A percentile compares a stretch with the other conserved stretches of the same genome.
phyloP scores from a whole-genome alignment of 2,888 invertebrate genomes.

The Tetramorium bicarinatum region DNA sequence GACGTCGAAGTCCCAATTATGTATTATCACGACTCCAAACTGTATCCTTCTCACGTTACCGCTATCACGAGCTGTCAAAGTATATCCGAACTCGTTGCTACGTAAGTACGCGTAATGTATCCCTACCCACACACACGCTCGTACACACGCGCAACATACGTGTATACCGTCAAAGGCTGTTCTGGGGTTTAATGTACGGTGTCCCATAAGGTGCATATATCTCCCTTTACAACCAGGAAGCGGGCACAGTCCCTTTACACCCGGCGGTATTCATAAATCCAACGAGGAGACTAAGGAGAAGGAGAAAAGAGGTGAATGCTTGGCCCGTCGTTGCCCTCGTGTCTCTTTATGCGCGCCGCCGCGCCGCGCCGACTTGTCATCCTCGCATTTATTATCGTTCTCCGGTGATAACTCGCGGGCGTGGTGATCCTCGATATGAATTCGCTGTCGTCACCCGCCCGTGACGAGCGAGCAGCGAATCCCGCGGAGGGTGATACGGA shows the following conservation, averaged over 20 bases:
- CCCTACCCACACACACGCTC: neutral
- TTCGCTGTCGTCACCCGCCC: conserved; percentile 4
- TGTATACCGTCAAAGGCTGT: conserved; percentile 35
- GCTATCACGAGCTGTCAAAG: conserved; percentile 31
- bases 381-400: conserved; percentile 57
- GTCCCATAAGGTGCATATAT: conserved; percentile 77
- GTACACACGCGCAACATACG: conserved; percentile 17
- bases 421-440: conserved; percentile 40
- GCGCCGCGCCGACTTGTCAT: conserved; percentile 20
- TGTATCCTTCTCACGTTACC: neutral
- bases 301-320: neutral
- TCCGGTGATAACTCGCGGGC: conserved; percentile 47
- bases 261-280: conserved; percentile 75
- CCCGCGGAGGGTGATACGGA: conserved; percentile 9
- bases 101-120: conserved; percentile 25
- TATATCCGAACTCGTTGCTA: conserved; percentile 11
- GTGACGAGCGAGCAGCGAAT: conserved; percentile 38
- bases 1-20: neutral
- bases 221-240: conserved; percentile 78
- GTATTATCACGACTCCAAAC: neutral
- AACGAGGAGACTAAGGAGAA: conserved; percentile 44
- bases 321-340: conserved; percentile 20
- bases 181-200: conserved; percentile 70
- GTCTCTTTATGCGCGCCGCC: conserved; percentile 37
- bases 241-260: conserved; percentile 71